These are phyloP conservation scores for Nycticryphes semicollaris DNA, from an alignment of 2,113 vertebrate genomes.

Conservation along the genomic window DNA sequence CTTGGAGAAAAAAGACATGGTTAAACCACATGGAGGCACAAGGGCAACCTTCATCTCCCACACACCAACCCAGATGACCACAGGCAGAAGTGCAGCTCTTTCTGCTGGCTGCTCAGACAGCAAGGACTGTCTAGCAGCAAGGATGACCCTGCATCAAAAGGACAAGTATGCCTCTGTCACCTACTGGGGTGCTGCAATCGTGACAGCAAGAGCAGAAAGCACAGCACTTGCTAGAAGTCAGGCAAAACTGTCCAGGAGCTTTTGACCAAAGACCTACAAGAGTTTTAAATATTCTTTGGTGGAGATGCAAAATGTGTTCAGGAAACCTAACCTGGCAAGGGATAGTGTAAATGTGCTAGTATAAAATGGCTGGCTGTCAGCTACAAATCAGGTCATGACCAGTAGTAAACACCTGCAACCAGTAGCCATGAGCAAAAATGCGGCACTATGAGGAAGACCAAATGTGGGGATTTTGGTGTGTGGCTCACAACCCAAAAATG, in stretches of 20 bases:
- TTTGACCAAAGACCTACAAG: neutral
- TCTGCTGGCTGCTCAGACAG: neutral
- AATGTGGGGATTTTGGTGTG: neutral
- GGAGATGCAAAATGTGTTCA: neutral
- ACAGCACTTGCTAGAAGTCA: neutral
- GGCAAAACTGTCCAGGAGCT: neutral
- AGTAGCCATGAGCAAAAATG: neutral
- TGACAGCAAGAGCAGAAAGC: neutral
- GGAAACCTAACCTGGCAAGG: neutral
- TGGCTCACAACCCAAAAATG: neutral
- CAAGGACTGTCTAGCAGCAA: neutral
- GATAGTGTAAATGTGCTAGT: neutral
- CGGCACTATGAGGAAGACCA: neutral
- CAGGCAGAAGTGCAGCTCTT: neutral
- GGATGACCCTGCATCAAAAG: neutral
- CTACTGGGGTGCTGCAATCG: neutral
- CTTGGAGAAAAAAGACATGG: neutral
- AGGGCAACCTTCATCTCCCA: neutral
- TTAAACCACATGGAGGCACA: neutral
- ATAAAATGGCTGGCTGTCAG: neutral
- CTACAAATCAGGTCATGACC: neutral
- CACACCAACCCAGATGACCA: accelerated
- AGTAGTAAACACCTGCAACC: neutral
- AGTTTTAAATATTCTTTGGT: neutral
- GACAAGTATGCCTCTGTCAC: neutral